These are phyloP conservation scores for Turnix velox DNA, from an alignment of 2,113 vertebrate species.

Conservation along the genomic window DNA sequence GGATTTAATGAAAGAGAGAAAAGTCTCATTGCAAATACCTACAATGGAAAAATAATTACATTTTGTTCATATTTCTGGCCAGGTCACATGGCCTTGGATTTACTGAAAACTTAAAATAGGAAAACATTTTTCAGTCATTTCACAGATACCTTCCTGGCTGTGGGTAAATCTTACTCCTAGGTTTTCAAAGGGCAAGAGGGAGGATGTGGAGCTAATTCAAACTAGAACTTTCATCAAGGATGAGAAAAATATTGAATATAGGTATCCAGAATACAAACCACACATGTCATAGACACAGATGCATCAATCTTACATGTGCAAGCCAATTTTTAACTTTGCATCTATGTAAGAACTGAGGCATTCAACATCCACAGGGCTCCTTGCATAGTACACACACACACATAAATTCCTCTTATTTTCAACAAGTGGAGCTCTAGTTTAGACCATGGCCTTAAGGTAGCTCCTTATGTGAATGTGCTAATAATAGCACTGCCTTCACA, in stretches of 20 bases:
- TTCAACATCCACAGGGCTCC: neutral
- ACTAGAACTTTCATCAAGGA: neutral
- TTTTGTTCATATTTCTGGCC: neutral
- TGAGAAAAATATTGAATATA: neutral
- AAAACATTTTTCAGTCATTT: neutral
- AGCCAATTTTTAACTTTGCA: neutral
- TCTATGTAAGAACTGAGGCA: neutral
- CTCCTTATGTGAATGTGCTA: neutral
- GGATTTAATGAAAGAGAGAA: neutral
- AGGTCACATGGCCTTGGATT: neutral
- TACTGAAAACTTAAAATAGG: neutral
- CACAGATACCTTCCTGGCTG: neutral
- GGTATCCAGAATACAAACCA: neutral
- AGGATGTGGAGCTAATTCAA: neutral
- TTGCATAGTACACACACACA: neutral
- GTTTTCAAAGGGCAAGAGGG: neutral
- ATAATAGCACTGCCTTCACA: neutral
- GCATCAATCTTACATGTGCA: neutral
- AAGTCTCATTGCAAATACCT: neutral
- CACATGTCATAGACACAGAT: neutral
- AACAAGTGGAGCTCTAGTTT: neutral
- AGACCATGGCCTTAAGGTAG: neutral
- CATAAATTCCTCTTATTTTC: neutral
- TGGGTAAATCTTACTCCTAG: neutral
- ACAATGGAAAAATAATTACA: neutral